Percentiles rank a stretch among this genome's conserved stretches.
Conservation (phyloP, 2,797 vertebrate genomes). For the Enteromius argenteus region DNA sequence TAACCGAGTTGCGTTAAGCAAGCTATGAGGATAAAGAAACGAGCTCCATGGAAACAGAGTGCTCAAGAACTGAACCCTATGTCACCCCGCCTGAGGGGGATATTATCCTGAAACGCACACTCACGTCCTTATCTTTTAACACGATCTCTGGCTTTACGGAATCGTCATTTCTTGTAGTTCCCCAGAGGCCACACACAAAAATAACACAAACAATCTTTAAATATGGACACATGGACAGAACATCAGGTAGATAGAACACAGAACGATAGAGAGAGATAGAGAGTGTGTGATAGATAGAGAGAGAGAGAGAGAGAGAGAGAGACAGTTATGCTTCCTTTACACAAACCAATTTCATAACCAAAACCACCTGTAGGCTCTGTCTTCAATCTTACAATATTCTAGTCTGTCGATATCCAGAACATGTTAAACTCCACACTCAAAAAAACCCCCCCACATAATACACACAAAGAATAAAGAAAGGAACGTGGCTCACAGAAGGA, state of each 20-base stretch:
- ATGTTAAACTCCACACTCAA: not conserved
- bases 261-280: not conserved
- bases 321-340: not conserved
- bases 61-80: not conserved
- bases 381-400: not conserved
- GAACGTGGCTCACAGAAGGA: conserved; percentile 24
- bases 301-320: not conserved
- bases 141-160: conserved; percentile 5
- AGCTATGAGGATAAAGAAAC: not conserved
- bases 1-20: not conserved
- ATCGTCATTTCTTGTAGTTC: not conserved
- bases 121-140: conserved; percentile 46
- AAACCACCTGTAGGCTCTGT: not conserved
- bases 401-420: not conserved
- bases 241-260: not conserved
- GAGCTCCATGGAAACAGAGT: conserved; percentile 51
- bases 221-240: not conserved
- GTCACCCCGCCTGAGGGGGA: conserved; percentile 23
- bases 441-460: not conserved
- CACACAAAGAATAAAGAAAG: conserved; percentile 2
- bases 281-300: not conserved
- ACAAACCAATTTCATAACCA: not conserved
- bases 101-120: conserved; percentile 29
- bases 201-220: not conserved
- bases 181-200: not conserved